Conservation (phyloP, 2,888 invertebrate genomes). For the Callyntrura sp. region DNA sequence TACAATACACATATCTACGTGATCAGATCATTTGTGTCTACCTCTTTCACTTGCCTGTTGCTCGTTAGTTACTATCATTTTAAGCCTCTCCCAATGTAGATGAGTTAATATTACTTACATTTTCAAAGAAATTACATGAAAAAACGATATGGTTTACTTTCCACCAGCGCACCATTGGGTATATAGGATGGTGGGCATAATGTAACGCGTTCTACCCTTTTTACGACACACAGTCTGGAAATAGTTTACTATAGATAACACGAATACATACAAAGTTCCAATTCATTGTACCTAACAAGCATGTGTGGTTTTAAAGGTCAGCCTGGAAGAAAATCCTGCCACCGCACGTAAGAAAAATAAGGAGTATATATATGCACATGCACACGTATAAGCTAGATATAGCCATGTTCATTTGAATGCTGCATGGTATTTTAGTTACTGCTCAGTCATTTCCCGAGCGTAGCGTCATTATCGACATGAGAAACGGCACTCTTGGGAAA, state of each 20-base stretch:
- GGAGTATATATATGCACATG: neutral
- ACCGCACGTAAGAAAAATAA: neutral
- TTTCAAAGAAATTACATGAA: neutral
- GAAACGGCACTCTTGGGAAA: slow-evolving; percentile 63
- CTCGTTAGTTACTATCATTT: neutral
- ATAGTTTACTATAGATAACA: too few species aligned
- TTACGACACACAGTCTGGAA: too few species aligned
- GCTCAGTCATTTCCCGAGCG: slow-evolving; percentile 16
- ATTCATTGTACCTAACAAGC: neutral
- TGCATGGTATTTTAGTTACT: slow-evolving; percentile 68
- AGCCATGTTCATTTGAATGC: too few species aligned
- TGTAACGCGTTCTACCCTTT: too few species aligned
- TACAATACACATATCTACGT: too few species aligned
- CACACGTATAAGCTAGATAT: neutral
- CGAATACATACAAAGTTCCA: too few species aligned
- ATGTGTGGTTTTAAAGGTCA: slow-evolving; percentile 1
- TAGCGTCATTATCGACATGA: slow-evolving; percentile 59
- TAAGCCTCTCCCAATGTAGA: neutral
- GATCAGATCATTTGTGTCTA: too few species aligned
- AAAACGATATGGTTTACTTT: slow-evolving; percentile 9
- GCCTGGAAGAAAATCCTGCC: neutral
- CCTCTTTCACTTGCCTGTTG: slow-evolving; percentile 63
- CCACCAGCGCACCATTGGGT: neutral
- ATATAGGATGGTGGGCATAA: neutral
- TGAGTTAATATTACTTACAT: neutral